Evolutionary conservation across 2,797 vertebrate species (phyloP), one percentile per base, ranked within the genome.

Genomic region (Gymnocypris eckloni): DNA sequence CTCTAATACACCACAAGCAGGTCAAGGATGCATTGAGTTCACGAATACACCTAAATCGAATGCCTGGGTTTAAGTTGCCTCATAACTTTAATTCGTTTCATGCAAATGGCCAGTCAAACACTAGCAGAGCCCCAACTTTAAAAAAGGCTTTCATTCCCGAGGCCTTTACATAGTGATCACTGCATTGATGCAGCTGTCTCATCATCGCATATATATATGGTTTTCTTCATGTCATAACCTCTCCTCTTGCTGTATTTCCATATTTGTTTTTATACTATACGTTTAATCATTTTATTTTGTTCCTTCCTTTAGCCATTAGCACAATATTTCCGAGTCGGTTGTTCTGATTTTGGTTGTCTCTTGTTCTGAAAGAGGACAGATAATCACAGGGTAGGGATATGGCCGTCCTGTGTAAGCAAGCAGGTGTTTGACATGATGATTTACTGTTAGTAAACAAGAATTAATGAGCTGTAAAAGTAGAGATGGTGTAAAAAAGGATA

Each of bases 401-500:
- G 8, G 39, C 48, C 79, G 76, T 66, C 41, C 80, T 7, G n/a
- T 75, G 20, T 67, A 66, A 56, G 80, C 48, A 50, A 69, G 41
- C 85, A 71, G 78, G 89, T 91, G 88, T 83, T 71, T 48, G 94
- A 94, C 86, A 93, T 90, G 87, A 90, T 91, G 91, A 92, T 92
- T 92, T 94, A 90, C 92, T 92, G 93, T 86, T 94, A 91, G 94
- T 93, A 92, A 93, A 93, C 92, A 91, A 94, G 95, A 94, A 94
- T 95, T 96, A 93, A 94, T 96, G 94, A 95, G 95, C 92, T 95
- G 95, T 97, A 96, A 96, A 94, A 93, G 91, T 95, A 95, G 93
- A 96, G 93, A 94, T 95, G 92, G 94, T 95, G 96, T 96, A 33
- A 95, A 97, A 97, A 97, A 95, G 94, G 94, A 96, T 96, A 93